These are phyloP conservation scores for Novumbra hubbsi DNA, from an alignment of 2,797 vertebrate species.

Conservation along the genomic window DNA sequence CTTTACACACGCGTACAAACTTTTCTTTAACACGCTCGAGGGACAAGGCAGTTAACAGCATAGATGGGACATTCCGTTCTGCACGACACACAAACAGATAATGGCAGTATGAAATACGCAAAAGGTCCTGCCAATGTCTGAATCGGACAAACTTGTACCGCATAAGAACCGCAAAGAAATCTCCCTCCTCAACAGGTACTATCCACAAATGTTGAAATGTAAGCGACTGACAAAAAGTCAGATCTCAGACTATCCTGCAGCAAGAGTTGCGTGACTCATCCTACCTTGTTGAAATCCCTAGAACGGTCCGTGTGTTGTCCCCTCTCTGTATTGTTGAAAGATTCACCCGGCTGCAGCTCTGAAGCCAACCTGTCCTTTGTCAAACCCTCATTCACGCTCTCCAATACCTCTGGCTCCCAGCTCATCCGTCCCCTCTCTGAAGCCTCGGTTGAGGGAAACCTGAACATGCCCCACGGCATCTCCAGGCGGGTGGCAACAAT, in stretches of 20 bases:
- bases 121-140: neutral
- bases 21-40: neutral
- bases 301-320: neutral
- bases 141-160: neutral
- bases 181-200: neutral
- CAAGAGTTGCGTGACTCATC: constrained; percentile 10
- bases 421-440: constrained; percentile 12
- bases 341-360: neutral
- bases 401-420: constrained; percentile 11
- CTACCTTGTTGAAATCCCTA: constrained; percentile 22
- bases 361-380: constrained; percentile 9
- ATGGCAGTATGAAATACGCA: neutral
- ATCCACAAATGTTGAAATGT: neutral
- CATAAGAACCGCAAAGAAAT: neutral
- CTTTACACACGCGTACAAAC: neutral
- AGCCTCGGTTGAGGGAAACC: constrained; percentile 8
- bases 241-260: neutral
- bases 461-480: constrained; percentile 15
- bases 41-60: neutral
- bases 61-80: neutral
- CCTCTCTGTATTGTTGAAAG: constrained; percentile 7
- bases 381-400: constrained; percentile 18
- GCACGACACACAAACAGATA: neutral
- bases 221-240: neutral
- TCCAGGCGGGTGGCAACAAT: constrained; percentile 15